Percentiles rank a stretch among this genome's conserved stretches.
Evolutionary conservation across 2,888 invertebrate genomes (phyloP).

Genomic region (Volucella bombylans): DNA sequence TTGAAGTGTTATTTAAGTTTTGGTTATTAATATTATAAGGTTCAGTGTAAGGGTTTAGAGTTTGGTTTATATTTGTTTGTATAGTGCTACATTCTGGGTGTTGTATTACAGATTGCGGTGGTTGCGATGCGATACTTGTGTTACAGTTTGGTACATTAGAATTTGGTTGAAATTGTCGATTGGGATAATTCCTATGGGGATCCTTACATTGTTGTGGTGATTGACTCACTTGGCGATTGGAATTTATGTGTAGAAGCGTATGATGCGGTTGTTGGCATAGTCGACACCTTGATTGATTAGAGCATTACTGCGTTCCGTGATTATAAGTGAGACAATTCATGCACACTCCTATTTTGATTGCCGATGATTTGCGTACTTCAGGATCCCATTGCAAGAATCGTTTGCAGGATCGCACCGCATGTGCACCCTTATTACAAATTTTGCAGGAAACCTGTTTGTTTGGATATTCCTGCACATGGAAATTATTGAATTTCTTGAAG

Average conservation of each 20-base stretch:
- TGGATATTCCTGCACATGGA: neutral
- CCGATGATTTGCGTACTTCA: neutral
- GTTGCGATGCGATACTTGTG: neutral
- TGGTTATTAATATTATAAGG: neutral
- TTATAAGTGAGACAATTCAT: neutral
- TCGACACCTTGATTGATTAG: neutral
- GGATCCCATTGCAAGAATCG: neutral
- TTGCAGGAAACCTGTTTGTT: constrained; percentile 2
- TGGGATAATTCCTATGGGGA: neutral
- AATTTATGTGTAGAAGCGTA: neutral
- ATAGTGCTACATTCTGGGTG: neutral
- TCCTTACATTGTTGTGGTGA: neutral
- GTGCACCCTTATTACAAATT: neutral
- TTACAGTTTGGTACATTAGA: neutral
- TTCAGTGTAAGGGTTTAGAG: neutral
- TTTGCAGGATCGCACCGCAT: constrained; percentile 2
- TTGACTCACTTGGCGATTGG: neutral
- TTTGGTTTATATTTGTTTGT: neutral
- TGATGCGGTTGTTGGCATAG: neutral
- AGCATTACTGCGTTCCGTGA: neutral
- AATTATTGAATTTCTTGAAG: neutral
- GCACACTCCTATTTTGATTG: neutral
- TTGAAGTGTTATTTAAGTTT: neutral
- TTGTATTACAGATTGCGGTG: neutral
- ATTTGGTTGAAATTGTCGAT: neutral